A percentile compares a stretch with the other conserved stretches of the same genome.
phyloP scores from a whole-genome alignment of 2,888 invertebrate genomes.

The Chrysolina oricalcia region DNA sequence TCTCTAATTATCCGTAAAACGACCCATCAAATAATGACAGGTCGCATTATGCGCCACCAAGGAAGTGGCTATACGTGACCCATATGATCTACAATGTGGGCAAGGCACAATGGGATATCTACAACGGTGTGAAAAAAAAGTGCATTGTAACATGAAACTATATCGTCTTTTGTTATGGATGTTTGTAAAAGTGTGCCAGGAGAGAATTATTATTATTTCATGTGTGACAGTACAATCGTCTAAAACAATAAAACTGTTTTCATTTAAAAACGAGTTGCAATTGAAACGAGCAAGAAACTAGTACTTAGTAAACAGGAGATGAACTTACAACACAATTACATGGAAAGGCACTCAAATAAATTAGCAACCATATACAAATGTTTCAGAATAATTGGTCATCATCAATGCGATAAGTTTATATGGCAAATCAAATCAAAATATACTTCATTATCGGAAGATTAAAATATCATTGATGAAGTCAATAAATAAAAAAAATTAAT shows the following conservation, averaged over 20 bases:
- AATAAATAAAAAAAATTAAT: too few species aligned
- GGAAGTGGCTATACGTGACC: constrained; percentile 36
- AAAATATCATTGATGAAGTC: too few species aligned
- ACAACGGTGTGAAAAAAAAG: constrained; percentile 10
- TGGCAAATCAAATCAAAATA: too few species aligned
- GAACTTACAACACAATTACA: too few species aligned
- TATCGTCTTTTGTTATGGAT: constrained; percentile 30
- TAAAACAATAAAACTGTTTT: background rate
- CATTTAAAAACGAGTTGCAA: background rate
- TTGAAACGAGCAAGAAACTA: too few species aligned
- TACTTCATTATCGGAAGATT: too few species aligned
- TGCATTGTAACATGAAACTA: constrained; percentile 9
- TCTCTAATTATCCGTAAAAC: constrained; percentile 49
- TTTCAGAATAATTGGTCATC: too few species aligned
- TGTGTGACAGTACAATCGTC: constrained; percentile 10
- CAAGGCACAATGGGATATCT: constrained; percentile 4
- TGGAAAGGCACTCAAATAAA: too few species aligned
- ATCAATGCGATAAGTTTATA: too few species aligned
- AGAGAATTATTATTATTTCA: background rate
- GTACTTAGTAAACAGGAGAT: too few species aligned
- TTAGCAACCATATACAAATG: too few species aligned
- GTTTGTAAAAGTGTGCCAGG: background rate
- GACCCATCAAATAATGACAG: constrained; percentile 48
- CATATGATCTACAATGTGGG: constrained; percentile 27
- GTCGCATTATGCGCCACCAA: constrained; percentile 37